phyloP scores from a whole-genome alignment of 2,113 vertebrate genomes.

The Catharus bicknelli region DNA sequence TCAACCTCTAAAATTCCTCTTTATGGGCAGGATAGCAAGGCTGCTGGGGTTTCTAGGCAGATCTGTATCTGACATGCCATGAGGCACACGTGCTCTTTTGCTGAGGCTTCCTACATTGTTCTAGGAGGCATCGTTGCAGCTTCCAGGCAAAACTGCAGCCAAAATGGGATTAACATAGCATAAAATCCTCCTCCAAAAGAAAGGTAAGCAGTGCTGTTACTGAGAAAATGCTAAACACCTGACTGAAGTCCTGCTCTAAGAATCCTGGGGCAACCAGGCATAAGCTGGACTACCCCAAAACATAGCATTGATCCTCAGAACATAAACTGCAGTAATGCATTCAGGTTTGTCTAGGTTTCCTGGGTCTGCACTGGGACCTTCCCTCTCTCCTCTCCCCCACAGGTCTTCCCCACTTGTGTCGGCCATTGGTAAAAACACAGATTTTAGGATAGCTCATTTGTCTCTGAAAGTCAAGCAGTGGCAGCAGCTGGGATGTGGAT shows the following conservation, averaged over 20 bases:
- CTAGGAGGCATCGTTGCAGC: background rate
- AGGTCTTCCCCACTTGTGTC: background rate
- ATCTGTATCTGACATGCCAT: background rate
- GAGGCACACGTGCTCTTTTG: background rate
- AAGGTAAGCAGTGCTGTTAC: background rate
- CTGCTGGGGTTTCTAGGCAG: background rate
- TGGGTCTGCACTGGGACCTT: background rate
- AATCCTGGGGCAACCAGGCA: background rate
- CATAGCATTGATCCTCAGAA: background rate
- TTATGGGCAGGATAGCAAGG: background rate
- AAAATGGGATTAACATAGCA: background rate
- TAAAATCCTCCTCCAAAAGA: background rate
- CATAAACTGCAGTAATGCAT: background rate
- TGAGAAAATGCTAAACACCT: background rate
- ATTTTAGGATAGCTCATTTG: background rate
- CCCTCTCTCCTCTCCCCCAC: background rate
- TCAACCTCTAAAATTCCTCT: background rate
- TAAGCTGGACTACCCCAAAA: background rate
- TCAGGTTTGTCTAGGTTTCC: background rate
- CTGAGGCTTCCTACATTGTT: background rate
- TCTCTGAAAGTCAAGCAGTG: background rate
- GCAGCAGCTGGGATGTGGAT: background rate
- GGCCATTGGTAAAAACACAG: background rate
- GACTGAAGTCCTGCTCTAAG: background rate
- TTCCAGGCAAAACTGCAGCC: fast-evolving